Evolutionary conservation across 64 coral and sea anemone genomes (phyloP), one percentile per base, ranked within the genome.

Genomic region (Actinia tenebrosa): DNA sequence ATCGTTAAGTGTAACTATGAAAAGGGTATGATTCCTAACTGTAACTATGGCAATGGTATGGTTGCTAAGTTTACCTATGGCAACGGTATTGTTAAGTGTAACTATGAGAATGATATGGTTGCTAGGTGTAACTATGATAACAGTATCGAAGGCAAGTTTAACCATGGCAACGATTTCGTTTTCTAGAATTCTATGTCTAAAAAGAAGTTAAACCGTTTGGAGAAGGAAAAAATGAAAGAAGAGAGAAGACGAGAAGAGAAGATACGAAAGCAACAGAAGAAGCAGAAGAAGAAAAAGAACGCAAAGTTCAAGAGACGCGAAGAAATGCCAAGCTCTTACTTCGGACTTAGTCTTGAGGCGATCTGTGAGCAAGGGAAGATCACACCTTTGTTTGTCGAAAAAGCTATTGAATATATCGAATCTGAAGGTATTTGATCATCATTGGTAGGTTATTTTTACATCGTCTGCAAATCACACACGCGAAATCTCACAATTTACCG

Each of bases 341-440:
- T 99, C 71, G 90, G 88, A 46, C 97, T 87, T 16, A 86, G 69
- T 25, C 71, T 99, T 3, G 60, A 92, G 55, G 84, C 90, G 5
- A 89, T 99, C 22, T 99, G 97, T 69, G 90, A 95, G 43, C 69
- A 54, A 1, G 89, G 86, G 61, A n/a, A 52, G 2, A 44, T 53
- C 17, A 86, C 91, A 5, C 97, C 97, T 9, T 25, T 92, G 2
- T 99, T 99, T 91, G 88, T 99, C 16, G 91, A 90, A 19, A 99
- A 95, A 68, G 95, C 93, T 53, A 89, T 99, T 30, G 90, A 95
- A 17, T 99, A 89, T 84, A 93, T 99, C 0, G 97, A 99, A 44
- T 79, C 68, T 71, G 54, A 84, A 79, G 97, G 97, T 99, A 60
- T 83, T 71, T 62, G 53, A 5, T 23, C 7, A 55, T 79, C 10